phyloP scores from a whole-genome alignment of 2,888 invertebrate genomes.

The Scotopteryx bipunctaria region DNA sequence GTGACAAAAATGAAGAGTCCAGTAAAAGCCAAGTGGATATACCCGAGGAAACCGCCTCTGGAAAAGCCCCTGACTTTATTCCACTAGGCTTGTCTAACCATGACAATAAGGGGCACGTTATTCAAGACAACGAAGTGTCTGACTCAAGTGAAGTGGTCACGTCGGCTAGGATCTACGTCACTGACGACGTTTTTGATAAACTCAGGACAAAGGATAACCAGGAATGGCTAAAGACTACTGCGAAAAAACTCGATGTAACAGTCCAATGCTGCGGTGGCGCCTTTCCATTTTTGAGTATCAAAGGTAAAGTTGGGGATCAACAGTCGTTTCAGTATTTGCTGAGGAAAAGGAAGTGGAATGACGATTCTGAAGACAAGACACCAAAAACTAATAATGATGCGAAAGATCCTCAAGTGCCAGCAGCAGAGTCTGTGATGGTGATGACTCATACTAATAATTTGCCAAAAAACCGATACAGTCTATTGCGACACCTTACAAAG shows the following conservation, averaged over 20 bases:
- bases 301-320: conserved; percentile 75
- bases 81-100: conserved; percentile 60
- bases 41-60: conserved; percentile 24
- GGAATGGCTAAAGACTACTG: conserved; percentile 65
- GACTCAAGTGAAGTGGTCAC: conserved; percentile 70
- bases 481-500: conserved; percentile 57
- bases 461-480: conserved; percentile 62
- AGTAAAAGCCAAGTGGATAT: conserved; percentile 6
- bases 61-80: conserved; percentile 59
- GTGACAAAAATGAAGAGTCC: conserved; percentile 14
- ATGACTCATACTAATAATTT: conserved; percentile 39
- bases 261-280: conserved; percentile 63
- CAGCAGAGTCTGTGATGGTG: not conserved
- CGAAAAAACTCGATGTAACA: conserved; percentile 59
- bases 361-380: conserved; percentile 19
- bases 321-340: conserved; percentile 78
- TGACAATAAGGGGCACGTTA: conserved; percentile 68
- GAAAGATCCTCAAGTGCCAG: conserved; percentile 27
- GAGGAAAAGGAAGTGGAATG: conserved; percentile 66
- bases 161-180: conserved; percentile 77
- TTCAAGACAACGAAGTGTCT: conserved; percentile 76
- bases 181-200: conserved; percentile 71
- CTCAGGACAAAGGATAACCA: conserved; percentile 74
- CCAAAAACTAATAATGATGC: conserved; percentile 34
- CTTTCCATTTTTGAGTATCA: conserved; percentile 70